Percentiles rank a stretch among this genome's conserved stretches.
Conservation (phyloP, 23 tunicate genomes). For the Corella eumyota region DNA sequence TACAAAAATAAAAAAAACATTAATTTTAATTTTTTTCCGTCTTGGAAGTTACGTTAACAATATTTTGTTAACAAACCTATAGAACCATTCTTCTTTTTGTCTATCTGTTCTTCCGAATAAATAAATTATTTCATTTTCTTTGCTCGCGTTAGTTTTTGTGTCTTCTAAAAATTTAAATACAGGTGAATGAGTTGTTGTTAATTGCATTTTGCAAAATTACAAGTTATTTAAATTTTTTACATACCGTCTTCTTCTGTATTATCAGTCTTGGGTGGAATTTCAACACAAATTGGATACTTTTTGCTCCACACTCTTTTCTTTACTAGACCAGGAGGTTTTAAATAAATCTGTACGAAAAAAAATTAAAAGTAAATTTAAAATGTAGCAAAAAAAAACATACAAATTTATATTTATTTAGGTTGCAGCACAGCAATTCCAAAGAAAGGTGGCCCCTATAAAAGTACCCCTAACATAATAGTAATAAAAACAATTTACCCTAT, state of each 20-base stretch:
- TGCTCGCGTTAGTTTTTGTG: neutral
- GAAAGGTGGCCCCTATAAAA: no score
- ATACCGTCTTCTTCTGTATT: neutral
- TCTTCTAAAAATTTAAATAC: neutral
- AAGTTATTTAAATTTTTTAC: neutral
- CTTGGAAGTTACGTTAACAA: neutral
- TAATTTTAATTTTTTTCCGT: neutral
- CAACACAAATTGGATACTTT: constrained; percentile 84
- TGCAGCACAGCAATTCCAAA: no score
- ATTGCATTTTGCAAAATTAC: neutral
- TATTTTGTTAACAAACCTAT: constrained; percentile 35
- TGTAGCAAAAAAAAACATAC: no score
- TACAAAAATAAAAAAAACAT: neutral
- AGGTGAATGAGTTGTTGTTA: neutral
- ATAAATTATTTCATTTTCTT: constrained; percentile 20
- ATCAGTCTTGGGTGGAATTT: constrained; percentile 15
- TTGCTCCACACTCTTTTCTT: constrained; percentile 94
- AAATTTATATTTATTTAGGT: no score
- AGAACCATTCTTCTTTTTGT: constrained; percentile 96
- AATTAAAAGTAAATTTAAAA: no score
- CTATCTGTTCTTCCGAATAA: constrained; percentile 75
- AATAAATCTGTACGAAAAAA: constrained; percentile 81
- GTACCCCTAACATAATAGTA: no score
- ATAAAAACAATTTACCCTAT: no score
- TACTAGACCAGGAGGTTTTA: constrained; percentile 64